Evolutionary conservation across 2,113 vertebrate genomes (phyloP).

Genomic region (Erpornis zantholeuca): DNA sequence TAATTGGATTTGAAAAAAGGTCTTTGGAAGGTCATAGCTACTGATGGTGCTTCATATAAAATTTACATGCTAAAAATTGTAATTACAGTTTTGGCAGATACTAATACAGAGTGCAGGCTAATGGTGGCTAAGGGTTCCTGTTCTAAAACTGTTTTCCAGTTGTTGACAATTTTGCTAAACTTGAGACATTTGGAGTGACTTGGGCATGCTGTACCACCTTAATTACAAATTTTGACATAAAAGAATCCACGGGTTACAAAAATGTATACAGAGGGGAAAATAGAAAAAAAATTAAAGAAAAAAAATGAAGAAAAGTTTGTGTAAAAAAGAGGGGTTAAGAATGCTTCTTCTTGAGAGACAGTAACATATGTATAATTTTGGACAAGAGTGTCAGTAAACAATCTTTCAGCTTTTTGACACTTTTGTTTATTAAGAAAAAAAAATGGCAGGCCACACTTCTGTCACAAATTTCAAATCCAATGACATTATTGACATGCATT

Average conservation of each 20-base stretch:
- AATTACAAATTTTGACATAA: background rate
- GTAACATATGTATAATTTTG: background rate
- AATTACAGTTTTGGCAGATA: background rate
- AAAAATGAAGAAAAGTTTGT: accelerated
- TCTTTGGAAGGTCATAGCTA: background rate
- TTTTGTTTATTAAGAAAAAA: background rate
- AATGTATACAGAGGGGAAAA: accelerated
- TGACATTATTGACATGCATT: accelerated
- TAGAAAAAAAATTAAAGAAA: accelerated
- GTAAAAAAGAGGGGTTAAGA: background rate
- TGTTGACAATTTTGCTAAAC: background rate
- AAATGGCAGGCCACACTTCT: background rate
- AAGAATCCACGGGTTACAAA: background rate
- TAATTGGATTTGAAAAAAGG: background rate
- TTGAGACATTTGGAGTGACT: background rate
- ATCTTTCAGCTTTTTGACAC: background rate
- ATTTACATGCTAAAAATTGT: background rate
- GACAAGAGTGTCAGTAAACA: background rate
- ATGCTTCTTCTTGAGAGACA: background rate
- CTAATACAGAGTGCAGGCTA: background rate
- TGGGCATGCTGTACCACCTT: background rate
- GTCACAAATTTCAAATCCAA: background rate
- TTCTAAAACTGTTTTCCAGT: background rate
- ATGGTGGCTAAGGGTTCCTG: background rate
- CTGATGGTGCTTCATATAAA: background rate